Evolutionary conservation across 35 echinoderm and acorn worm genomes (phyloP).

Genomic region (Apostichopus japonicus): DNA sequence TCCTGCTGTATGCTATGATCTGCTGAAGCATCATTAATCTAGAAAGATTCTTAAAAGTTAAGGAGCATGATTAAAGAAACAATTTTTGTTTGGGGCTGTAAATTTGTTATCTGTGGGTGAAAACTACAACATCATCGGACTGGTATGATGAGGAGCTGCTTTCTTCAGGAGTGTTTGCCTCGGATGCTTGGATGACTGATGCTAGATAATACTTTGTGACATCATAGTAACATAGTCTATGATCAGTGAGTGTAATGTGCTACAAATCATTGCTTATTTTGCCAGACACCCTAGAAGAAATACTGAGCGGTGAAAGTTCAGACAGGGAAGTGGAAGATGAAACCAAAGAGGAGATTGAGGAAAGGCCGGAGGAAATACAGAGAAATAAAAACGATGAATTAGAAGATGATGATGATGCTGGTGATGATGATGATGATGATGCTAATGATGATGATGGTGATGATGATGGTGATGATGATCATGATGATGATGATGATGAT

Average conservation of each 20-base stretch:
- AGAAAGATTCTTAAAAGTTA: too few species aligned
- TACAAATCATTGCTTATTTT: neutral
- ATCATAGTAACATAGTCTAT: too few species aligned
- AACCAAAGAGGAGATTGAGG: constrained; percentile 22
- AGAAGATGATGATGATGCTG: neutral
- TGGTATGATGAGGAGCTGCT: too few species aligned
- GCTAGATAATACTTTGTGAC: too few species aligned
- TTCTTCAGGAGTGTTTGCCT: too few species aligned
- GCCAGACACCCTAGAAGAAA: constrained; percentile 61
- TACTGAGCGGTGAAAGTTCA: constrained; percentile 54
- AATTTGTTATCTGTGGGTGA: too few species aligned
- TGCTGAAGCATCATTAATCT: too few species aligned
- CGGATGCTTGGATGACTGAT: too few species aligned
- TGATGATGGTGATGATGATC: neutral
- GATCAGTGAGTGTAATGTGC: neutral
- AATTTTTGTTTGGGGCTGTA: too few species aligned
- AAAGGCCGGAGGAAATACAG: neutral
- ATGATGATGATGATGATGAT: constrained; percentile 21
- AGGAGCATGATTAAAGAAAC: too few species aligned
- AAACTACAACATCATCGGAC: too few species aligned
- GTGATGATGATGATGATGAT: neutral
- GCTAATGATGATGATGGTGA: neutral
- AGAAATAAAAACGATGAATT: constrained; percentile 8
- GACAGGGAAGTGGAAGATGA: constrained; percentile 62
- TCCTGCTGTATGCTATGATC: too few species aligned